These are phyloP conservation scores for Chloroclysta siterata DNA, from an alignment of 2,888 invertebrate genomes.

Conservation along the genomic window DNA sequence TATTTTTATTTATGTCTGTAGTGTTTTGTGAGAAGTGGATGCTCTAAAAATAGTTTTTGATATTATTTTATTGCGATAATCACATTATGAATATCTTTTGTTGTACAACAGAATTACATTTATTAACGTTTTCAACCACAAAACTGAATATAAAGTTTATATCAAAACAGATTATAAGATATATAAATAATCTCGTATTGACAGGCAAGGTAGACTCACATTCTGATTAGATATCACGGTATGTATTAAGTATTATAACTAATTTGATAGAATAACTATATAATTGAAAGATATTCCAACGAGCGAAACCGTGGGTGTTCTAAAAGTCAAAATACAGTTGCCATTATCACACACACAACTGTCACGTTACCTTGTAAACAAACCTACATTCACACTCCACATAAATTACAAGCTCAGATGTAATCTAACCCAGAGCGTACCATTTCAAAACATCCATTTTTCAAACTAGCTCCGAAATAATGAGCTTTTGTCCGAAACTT, in stretches of 20 bases:
- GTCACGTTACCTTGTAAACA: slow-evolving; percentile 19
- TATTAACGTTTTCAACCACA: no score
- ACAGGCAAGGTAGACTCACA: no score
- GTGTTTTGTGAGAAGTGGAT: slow-evolving; percentile 5
- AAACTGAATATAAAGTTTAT: no score
- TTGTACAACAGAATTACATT: no score
- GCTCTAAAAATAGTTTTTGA: slow-evolving; percentile 2
- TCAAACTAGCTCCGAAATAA: slow-evolving; percentile 43
- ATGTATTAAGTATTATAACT: no score
- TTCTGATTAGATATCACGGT: no score
- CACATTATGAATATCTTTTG: background rate
- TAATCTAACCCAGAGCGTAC: slow-evolving; percentile 31
- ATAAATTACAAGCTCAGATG: slow-evolving; percentile 32
- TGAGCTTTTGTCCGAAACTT: slow-evolving; percentile 44
- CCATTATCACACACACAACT: background rate
- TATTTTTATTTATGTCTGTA: background rate
- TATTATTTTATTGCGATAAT: background rate
- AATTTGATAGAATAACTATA: background rate
- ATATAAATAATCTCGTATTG: no score
- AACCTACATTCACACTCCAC: slow-evolving; percentile 24
- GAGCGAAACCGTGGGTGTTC: background rate
- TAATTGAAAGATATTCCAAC: background rate
- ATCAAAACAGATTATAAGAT: no score
- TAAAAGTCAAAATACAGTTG: background rate
- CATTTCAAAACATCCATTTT: slow-evolving; percentile 41